Evolutionary conservation across 2,797 vertebrate species (phyloP).

Genomic region (Oreochromis mossambicus): DNA sequence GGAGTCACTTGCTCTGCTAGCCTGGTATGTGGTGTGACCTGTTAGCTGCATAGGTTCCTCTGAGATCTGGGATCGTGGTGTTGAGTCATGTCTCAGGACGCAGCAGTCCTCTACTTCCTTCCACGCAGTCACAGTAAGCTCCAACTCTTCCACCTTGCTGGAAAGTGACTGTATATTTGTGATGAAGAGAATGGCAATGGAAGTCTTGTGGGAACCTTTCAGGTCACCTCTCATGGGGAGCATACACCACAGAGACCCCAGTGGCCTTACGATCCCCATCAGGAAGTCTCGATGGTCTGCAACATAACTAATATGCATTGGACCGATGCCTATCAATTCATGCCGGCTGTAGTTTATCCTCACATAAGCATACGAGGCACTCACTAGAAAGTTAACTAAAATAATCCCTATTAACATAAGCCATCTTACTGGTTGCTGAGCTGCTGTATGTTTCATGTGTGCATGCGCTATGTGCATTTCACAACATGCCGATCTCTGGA

Average conservation of each 20-base stretch:
- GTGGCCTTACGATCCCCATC: not conserved
- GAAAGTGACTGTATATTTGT: not conserved
- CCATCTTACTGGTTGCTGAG: not conserved
- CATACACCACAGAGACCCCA: not conserved
- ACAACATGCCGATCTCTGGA: not conserved
- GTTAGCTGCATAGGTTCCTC: not conserved
- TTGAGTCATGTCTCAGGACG: not conserved
- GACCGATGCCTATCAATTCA: not conserved
- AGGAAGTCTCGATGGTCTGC: fast-evolving
- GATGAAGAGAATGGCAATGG: fast-evolving
- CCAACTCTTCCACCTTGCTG: not conserved
- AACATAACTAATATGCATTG: not conserved
- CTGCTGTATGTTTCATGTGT: not conserved
- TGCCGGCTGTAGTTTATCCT: fast-evolving
- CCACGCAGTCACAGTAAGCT: not conserved
- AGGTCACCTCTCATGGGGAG: not conserved
- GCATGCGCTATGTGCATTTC: fast-evolving
- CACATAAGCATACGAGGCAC: not conserved
- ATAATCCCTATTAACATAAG: not conserved
- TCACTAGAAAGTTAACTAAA: not conserved
- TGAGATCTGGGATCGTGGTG: not conserved
- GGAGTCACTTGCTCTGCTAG: not conserved
- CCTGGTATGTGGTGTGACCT: not conserved
- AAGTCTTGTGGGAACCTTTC: not conserved
- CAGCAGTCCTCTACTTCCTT: not conserved